Evolutionary conservation across 1,140 invertebrate genomes (phyloP), one percentile per base, ranked within the genome.

Genomic region (Bombus vancouverensis): DNA sequence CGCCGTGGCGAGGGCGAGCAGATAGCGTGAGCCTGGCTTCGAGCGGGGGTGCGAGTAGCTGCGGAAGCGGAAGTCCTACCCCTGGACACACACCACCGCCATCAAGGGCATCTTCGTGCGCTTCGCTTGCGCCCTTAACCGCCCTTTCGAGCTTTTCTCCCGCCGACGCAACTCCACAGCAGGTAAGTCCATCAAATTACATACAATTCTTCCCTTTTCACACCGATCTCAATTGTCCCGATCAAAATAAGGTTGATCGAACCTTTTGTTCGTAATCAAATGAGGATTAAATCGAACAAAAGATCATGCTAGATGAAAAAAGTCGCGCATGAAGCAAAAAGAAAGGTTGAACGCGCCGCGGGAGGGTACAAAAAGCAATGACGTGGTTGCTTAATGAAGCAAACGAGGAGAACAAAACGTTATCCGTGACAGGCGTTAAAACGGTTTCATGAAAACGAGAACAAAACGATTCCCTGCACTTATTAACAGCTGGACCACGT

Each of bases 11-110:
- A 93, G 97, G 96, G 88, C 96, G 97, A 92, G 96, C 97, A 75
- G 98, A 98, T 95, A 98, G 97, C 83, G 96, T 98, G 81, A 98
- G 97, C 88, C 95, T 98, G 59, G 96, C 97, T 91, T 98, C 97
- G 42, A 97, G 97, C 65, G 96, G 97, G 57, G 97, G 97, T 81
- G 96, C 96, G 91, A 97, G 96, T 84, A 97, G 96, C 89, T 96
- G 96, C 91, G 95, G 94, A 92, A 94, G 94, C 92, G 93, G 93
- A 92, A 95, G 94, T 91, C 93, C 94, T 70, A 95, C 94, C 83
- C 94, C 95, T 25, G 94, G 93, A 73, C 93, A 95, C 88, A 95
- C 95, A 78, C 94, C 95, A 59, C 95, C 95, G 70, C 95, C 95
- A 68, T 95, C 95, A 81, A 93, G 95, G 72, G 94, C 95, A 28